Evolutionary conservation across 2,797 vertebrate genomes (phyloP).

Genomic region (Moxostoma hubbsi): DNA sequence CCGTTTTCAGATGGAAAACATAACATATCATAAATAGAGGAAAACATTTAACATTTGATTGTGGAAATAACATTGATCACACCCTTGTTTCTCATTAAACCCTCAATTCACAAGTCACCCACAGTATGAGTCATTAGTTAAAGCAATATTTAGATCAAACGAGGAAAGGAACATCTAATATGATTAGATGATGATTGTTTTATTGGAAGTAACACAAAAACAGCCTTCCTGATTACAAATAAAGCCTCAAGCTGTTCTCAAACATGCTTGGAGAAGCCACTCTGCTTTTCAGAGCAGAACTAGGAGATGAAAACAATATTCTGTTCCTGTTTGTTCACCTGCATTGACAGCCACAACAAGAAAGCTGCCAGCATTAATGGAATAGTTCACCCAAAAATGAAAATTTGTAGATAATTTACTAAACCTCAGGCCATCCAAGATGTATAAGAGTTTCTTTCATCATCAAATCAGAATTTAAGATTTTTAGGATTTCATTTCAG

Average conservation of each 20-base stretch:
- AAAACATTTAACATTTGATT: neutral
- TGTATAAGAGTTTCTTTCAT: too few species aligned
- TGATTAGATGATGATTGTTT: too few species aligned
- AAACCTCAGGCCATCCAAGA: too few species aligned
- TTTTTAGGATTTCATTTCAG: too few species aligned
- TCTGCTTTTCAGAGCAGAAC: conserved; percentile 25
- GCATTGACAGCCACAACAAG: conserved; percentile 12
- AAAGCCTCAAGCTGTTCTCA: conserved; percentile 35
- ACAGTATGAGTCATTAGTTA: neutral
- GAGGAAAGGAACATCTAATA: neutral
- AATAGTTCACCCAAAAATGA: too few species aligned
- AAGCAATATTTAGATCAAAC: neutral
- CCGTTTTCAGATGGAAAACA: too few species aligned
- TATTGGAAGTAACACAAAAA: conserved; percentile 10
- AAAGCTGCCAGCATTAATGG: neutral
- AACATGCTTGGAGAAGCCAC: conserved; percentile 32
- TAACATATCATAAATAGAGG: neutral
- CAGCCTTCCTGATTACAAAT: conserved; percentile 10
- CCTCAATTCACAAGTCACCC: neutral
- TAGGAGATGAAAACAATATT: conserved; percentile 34
- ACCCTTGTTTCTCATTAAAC: conserved; percentile 1
- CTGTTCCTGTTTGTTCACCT: conserved; percentile 31
- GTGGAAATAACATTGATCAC: conserved; percentile 9
- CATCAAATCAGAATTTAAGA: too few species aligned
- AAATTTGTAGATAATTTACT: too few species aligned